These are phyloP conservation scores for Chymomyza fuscimana DNA, from an alignment of 2,888 invertebrate genomes.

Conservation along the genomic window DNA sequence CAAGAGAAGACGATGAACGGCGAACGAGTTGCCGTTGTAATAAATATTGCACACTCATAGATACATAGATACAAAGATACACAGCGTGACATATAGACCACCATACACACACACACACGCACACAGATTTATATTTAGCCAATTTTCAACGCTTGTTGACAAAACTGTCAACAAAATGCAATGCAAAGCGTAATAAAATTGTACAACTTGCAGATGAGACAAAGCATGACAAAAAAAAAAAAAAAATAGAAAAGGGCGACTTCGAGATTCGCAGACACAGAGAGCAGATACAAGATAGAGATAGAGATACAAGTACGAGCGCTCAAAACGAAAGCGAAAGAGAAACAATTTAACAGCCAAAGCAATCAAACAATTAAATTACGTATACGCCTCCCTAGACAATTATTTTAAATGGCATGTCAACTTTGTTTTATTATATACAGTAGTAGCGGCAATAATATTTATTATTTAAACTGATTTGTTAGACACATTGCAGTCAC, in stretches of 20 bases:
- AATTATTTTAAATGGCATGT: background rate
- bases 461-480: background rate
- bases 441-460: background rate
- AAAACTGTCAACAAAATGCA: conserved; percentile 79
- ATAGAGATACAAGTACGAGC: background rate
- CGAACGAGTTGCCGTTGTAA: conserved; percentile 74
- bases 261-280: background rate
- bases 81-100: conserved; percentile 4
- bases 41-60: conserved; percentile 57
- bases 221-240: background rate
- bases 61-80: conserved; percentile 1
- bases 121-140: conserved; percentile 78
- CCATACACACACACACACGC: conserved; percentile 19
- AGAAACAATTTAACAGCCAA: background rate
- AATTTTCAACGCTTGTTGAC: conserved; percentile 80
- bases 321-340: background rate
- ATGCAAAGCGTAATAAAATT: conserved; percentile 71
- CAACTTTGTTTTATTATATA: background rate
- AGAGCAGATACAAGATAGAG: background rate
- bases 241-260: background rate
- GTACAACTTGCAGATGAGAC: background rate
- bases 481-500: too few species aligned
- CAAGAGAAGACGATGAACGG: conserved; percentile 14
- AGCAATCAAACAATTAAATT: conserved; percentile 41
- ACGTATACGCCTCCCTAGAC: conserved; percentile 56